A percentile compares a stretch with the other conserved stretches of the same genome.
Conservation (phyloP, 2,113 vertebrate species). For the Oncorhynchus mykiss region DNA sequence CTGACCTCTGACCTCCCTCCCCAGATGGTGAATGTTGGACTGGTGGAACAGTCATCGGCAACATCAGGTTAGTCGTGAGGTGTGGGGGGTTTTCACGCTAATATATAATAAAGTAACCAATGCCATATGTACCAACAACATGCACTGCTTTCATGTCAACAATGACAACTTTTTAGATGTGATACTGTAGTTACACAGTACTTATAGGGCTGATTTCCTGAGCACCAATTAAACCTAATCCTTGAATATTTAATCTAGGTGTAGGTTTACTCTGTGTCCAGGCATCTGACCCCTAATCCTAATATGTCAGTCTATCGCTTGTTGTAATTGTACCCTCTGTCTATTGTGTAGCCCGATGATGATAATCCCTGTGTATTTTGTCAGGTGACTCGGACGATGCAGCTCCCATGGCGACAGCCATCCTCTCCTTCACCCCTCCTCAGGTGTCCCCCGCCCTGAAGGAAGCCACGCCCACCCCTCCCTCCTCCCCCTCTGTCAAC, state of each 20-base stretch:
- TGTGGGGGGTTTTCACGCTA: no score
- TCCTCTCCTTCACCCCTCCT: conserved; percentile 89
- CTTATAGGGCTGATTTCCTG: no score
- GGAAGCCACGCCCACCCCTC: conserved; percentile 91
- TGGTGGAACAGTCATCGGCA: conserved; percentile 91
- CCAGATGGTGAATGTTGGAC: conserved; percentile 95
- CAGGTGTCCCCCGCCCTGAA: conserved; percentile 88
- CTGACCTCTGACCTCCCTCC: conserved; percentile 19
- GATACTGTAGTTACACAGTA: neutral
- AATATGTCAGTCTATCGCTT: neutral
- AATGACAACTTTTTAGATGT: neutral
- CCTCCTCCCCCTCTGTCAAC: conserved; percentile 92
- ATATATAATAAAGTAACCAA: neutral
- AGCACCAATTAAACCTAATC: no score
- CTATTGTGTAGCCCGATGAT: no score
- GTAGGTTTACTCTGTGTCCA: no score
- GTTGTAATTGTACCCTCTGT: neutral
- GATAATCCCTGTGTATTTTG: conserved; percentile 10
- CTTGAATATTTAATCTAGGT: no score
- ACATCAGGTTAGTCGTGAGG: conserved; percentile 79
- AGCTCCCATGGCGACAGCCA: conserved; percentile 79
- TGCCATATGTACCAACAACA: neutral
- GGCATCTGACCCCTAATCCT: neutral
- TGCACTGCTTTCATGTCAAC: neutral
- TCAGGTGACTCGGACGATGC: conserved; percentile 97